Percentiles rank a stretch among this genome's conserved stretches.
Conservation (phyloP, 1,140 invertebrate species). For the Oedothorax gibbosus region DNA sequence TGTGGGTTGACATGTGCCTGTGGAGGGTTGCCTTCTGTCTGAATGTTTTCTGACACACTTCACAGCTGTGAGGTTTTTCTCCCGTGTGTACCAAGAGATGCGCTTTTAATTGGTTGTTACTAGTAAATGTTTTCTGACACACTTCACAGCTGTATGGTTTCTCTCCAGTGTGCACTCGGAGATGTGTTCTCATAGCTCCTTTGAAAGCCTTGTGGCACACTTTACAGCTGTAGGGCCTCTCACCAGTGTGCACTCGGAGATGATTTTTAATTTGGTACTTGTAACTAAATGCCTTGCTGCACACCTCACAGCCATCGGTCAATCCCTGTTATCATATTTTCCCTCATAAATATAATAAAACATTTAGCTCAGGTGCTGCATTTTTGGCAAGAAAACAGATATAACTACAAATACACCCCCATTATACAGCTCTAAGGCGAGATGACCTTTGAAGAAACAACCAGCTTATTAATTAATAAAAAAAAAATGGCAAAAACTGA, state of each 20-base stretch:
- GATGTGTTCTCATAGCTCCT: background rate
- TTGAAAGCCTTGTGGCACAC: constrained; percentile 63
- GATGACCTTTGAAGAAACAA: too few species aligned
- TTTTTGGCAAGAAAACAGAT: too few species aligned
- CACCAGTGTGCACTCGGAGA: constrained; percentile 83
- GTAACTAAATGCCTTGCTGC: background rate
- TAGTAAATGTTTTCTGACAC: background rate
- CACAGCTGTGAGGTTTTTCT: constrained; percentile 63
- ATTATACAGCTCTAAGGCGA: too few species aligned
- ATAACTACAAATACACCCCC: too few species aligned
- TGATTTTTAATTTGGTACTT: constrained; percentile 95
- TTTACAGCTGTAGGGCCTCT: constrained; percentile 65
- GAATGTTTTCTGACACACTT: constrained; percentile 63
- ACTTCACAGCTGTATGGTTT: background rate
- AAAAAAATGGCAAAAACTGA: too few species aligned
- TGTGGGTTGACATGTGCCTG: background rate
- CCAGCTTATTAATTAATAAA: too few species aligned
- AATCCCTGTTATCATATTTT: too few species aligned
- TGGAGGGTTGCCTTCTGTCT: constrained; percentile 32
- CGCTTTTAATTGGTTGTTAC: background rate
- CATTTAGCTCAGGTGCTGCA: too few species aligned
- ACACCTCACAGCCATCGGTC: background rate
- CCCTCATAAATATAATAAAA: too few species aligned
- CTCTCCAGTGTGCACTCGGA: background rate
- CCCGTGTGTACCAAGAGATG: constrained; percentile 36